Conservation (phyloP, 2,113 vertebrate genomes). For the Eulemur macaco region DNA sequence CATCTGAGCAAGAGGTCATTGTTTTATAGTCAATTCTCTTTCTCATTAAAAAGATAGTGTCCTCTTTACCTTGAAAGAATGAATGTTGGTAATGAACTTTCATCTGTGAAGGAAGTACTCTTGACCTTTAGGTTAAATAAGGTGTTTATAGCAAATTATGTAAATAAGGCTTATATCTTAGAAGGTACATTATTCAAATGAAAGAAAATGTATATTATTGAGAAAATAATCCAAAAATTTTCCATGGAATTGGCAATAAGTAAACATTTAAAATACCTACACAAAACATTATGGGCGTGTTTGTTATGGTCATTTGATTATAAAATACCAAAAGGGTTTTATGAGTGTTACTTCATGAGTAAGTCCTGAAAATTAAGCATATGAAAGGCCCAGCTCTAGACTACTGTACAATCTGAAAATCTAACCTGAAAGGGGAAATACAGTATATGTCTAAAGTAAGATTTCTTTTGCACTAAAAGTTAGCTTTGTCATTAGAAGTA, state of each 20-base stretch:
- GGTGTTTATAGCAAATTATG: not conserved
- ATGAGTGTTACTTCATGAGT: slow-evolving; percentile 30
- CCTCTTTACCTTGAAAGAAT: not conserved
- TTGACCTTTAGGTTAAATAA: slow-evolving; percentile 38
- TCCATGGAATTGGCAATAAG: not conserved
- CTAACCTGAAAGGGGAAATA: slow-evolving; percentile 14
- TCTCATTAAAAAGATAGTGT: not conserved
- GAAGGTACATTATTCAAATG: not conserved
- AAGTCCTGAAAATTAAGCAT: slow-evolving; percentile 40
- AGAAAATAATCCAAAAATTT: not conserved
- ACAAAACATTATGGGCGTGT: not conserved
- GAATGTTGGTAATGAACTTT: slow-evolving; percentile 52
- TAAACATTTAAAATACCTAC: slow-evolving; percentile 29
- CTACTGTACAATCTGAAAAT: slow-evolving; percentile 21
- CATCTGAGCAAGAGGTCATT: slow-evolving; percentile 34
- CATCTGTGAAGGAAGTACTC: not conserved
- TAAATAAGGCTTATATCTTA: not conserved
- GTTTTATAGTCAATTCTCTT: slow-evolving; percentile 2
- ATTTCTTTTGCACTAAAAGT: not conserved
- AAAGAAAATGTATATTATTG: slow-evolving; percentile 34
- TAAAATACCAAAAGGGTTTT: not conserved
- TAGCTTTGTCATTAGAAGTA: not conserved
- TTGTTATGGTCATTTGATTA: slow-evolving; percentile 32
- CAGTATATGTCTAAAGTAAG: not conserved
- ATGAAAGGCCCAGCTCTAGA: slow-evolving; percentile 1